Evolutionary conservation across 2,797 vertebrate genomes (phyloP), one percentile per base, ranked within the genome.

Genomic region (Anguilla marmorata): DNA sequence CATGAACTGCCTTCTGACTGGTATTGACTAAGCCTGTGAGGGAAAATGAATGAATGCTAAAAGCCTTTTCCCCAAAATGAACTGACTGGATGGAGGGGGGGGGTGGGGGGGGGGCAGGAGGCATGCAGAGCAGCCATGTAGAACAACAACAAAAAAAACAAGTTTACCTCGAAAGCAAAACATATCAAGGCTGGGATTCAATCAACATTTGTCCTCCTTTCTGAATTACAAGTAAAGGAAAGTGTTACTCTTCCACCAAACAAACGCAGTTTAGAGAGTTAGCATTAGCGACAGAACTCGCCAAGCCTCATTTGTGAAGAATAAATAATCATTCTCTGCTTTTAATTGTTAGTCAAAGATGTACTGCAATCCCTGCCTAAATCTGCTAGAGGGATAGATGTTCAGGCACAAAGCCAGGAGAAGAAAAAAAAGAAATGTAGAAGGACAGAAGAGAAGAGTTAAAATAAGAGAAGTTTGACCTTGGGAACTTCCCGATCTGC

Each of bases 1-100:
- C 91, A 90, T 86, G 86, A 87, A 88, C 86, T 52, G 63, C 83
- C 83, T 87, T 80, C 8, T 60, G 85, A 88, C 88, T 79, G 3
- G 11, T 27, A 79, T 79, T 79, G 74, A 79, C 74, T 79, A 45
- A 41, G 14, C 37, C 37, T 19, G 33, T 0, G 6, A 33, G 33
- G 74, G 4, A 41, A 45, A 66, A n/a, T 21, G 66, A 72, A 41
- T 74, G 37, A 19, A 45, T 79, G 74, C 21, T 37, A 79, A 79
- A 79, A 79, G 21, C 33, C 41, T 24, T 37, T 79, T 79, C 30
- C 37, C 74, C 21, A 79, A 41, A 79, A 4, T 14, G 11, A 30
- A 74, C 72, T 33, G 14, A 66, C 4, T 16, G 19, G 19, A 33
- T 12, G 24, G 6, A 27, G 37, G 37, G 37, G 37, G 37, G 33